Base-by-base conservation (phyloP, 2,113 vertebrate genomes). In the Xenopus laevis region DNA sequence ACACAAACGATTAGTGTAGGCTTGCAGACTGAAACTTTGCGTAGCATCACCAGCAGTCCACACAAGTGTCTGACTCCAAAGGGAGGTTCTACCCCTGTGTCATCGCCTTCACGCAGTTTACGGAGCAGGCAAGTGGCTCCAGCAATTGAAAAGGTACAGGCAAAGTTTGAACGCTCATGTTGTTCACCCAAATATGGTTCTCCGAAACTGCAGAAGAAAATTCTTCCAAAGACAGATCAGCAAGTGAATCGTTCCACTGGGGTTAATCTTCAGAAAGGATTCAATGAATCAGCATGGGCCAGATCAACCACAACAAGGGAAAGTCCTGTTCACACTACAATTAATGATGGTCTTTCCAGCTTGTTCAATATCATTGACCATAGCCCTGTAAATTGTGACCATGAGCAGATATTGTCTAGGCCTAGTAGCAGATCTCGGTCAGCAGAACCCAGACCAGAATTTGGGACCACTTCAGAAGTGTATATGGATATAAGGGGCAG, bases 291-390 rank as follows among this genome's bases (percentile, higher is more conserved):
- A 0, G 97, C 97, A 3, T 99, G 97, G 97, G 97, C 97, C 0
- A 92, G 97, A 40, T 99, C 97, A 30, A 99, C 97, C 17, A 98
- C 97, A 57, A 99, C 97, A 0, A 86, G 97, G 11, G 97, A 99
- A 84, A 98, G 97, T 80, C 97, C 97, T 0, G 97, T 98, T 78
- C 97, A 98, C 83, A 95, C 96, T 33, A 98, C 95, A 84, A 98
- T 98, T 87, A 98, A 95, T 0, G 96, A 98, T 4, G 97, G 97
- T 50, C 95, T 98, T 76, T 99, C 97, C 86, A 99, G 97, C 86
- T 92, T 99, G 81, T 99, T 99, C 86, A 98, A 94, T 87, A 98
- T 99, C 84, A 97, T 99, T 18, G 97, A 98, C 87, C 97, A 98
- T 80, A 96, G 92, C 8, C 95, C 96, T 0, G 87, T 92, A 47